These are phyloP conservation scores for Bradysia coprophila DNA, from an alignment of 1,140 invertebrate genomes.

Conservation along the genomic window DNA sequence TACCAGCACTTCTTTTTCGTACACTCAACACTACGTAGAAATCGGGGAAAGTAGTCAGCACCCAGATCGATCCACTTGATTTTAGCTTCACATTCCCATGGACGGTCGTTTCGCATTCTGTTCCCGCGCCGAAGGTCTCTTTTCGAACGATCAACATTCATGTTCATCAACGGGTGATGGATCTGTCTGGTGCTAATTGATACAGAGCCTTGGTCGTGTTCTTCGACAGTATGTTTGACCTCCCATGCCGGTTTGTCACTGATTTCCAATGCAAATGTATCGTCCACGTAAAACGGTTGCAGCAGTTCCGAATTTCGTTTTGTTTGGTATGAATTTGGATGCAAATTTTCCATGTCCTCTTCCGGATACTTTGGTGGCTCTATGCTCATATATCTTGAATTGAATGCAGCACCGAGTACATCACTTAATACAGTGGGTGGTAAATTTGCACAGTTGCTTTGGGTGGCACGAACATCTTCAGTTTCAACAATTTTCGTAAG, in stretches of 20 bases:
- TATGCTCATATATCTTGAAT: conserved; percentile 28
- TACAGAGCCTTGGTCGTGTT: too few species aligned
- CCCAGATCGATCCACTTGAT: conserved; percentile 30
- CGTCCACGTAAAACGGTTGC: conserved; percentile 23
- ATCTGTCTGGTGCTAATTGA: neutral
- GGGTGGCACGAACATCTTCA: neutral
- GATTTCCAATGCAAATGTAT: conserved; percentile 14
- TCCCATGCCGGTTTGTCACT: conserved; percentile 26
- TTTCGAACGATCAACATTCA: neutral
- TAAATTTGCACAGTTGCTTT: conserved; percentile 14
- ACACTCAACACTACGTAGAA: conserved; percentile 27
- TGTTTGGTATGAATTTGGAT: conserved; percentile 5
- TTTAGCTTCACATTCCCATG: conserved; percentile 27
- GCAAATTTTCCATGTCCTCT: neutral
- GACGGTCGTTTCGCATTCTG: conserved; percentile 2
- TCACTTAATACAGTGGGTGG: conserved; percentile 16
- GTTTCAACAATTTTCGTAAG: too few species aligned
- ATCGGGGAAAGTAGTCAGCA: conserved; percentile 30
- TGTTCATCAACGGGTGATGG: too few species aligned
- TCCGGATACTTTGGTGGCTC: conserved; percentile 12
- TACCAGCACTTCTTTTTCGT: conserved; percentile 28
- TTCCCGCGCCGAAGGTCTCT: neutral
- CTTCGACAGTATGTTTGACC: conserved; percentile 10
- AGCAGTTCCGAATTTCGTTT: conserved; percentile 13
- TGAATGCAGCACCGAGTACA: conserved; percentile 25